Conservation (phyloP, 2,888 invertebrate genomes). For the Serripes groenlandicus region DNA sequence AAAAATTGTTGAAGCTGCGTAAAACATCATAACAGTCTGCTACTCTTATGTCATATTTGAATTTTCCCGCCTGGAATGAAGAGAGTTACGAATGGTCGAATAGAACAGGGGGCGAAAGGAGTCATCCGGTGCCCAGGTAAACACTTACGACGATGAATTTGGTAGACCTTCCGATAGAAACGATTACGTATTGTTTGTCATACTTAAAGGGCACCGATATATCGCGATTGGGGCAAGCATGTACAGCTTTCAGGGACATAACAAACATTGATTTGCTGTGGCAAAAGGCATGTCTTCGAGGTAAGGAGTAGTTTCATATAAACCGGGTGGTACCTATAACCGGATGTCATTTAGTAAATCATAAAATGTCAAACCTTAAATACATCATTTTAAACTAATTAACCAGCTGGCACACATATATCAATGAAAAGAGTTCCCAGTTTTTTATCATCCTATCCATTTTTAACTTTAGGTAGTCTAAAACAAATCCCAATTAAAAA, state of each 20-base stretch:
- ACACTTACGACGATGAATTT: slow-evolving; percentile 44
- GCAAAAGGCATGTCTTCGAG: slow-evolving; percentile 48
- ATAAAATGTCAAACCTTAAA: not conserved
- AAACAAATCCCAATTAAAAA: no score
- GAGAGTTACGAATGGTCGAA: not conserved
- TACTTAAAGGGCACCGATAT: slow-evolving; percentile 52
- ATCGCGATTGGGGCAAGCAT: slow-evolving; percentile 35
- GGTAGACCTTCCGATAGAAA: slow-evolving; percentile 52
- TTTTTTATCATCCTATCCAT: no score
- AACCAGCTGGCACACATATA: not conserved
- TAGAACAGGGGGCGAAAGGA: not conserved
- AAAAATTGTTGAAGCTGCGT: no score
- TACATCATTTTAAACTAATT: not conserved
- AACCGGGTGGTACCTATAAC: not conserved
- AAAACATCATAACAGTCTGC: not conserved
- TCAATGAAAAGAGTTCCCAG: no score
- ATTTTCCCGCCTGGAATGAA: not conserved
- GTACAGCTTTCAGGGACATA: slow-evolving; percentile 37
- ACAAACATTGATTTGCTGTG: slow-evolving; percentile 34
- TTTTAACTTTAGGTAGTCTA: no score
- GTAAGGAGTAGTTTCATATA: slow-evolving; percentile 15
- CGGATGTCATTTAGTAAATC: not conserved
- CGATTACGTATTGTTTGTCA: slow-evolving; percentile 41
- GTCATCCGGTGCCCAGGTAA: slow-evolving; percentile 17
- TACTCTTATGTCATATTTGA: not conserved